Percentiles rank a stretch among this genome's conserved stretches.
phyloP scores from a whole-genome alignment of 2,113 vertebrate genomes.

The Oncorhynchus nerka region DNA sequence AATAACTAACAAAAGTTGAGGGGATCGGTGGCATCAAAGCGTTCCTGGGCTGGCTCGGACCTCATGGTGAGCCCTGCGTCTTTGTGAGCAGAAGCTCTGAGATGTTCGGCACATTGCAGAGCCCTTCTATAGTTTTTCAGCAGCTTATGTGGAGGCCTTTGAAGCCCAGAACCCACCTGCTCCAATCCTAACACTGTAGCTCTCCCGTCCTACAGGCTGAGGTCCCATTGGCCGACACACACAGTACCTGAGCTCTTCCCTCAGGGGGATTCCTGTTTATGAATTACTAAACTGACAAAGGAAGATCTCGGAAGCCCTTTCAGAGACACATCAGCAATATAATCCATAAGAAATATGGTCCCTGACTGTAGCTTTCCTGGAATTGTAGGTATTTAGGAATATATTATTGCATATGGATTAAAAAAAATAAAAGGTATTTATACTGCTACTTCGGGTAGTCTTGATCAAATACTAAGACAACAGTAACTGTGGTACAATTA shows the following conservation, averaged over 20 bases:
- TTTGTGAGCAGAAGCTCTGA: constrained; percentile 71
- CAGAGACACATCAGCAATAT: constrained; percentile 53
- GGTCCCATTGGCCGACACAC: constrained; percentile 66
- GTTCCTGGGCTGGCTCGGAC: constrained; percentile 59
- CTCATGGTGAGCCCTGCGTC: constrained; percentile 67
- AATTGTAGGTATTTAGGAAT: neutral
- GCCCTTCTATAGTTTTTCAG: constrained; percentile 64
- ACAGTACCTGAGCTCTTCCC: constrained; percentile 61
- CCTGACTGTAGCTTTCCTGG: constrained; percentile 16
- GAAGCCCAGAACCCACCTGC: constrained; percentile 75
- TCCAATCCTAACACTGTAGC: constrained; percentile 58
- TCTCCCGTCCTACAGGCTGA: constrained; percentile 56
- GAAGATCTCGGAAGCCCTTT: constrained; percentile 57
- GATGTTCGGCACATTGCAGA: constrained; percentile 74
- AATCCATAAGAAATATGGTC: constrained; percentile 54
- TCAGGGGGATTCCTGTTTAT: constrained; percentile 63
- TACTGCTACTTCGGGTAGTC: neutral
- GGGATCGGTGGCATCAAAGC: constrained; percentile 73
- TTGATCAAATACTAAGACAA: neutral
- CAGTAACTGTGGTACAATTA: neutral
- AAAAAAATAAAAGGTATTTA: neutral
- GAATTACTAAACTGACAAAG: constrained; percentile 62
- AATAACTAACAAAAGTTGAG: constrained; percentile 74
- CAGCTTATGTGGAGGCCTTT: constrained; percentile 75
- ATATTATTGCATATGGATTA: neutral